phyloP scores from a whole-genome alignment of 2,797 vertebrate genomes.

The Pampus argenteus region DNA sequence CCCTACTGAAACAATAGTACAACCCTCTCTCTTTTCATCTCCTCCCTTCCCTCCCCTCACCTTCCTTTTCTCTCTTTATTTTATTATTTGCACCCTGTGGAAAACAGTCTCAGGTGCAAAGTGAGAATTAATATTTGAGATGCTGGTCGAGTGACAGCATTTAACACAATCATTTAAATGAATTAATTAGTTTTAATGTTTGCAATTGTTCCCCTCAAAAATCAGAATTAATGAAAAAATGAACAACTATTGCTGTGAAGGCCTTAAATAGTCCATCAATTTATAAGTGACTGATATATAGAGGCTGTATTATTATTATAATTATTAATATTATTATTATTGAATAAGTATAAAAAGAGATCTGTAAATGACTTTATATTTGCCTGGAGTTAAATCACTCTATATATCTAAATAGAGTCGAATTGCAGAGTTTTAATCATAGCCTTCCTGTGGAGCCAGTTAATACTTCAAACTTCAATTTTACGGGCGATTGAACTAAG shows the following conservation, averaged over 20 bases:
- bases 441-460: slow-evolving; percentile 99
- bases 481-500: slow-evolving; percentile 99
- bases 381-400: slow-evolving; percentile 68
- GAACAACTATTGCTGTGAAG: background rate
- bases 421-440: slow-evolving; percentile 99
- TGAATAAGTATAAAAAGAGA: slow-evolving; percentile 50
- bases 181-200: slow-evolving; percentile 35
- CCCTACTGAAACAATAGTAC: slow-evolving; percentile 92
- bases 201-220: slow-evolving; percentile 11
- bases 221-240: background rate
- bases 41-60: slow-evolving; percentile 48
- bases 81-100: slow-evolving; percentile 63
- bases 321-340: slow-evolving; percentile 25
- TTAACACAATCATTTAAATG: slow-evolving; percentile 22
- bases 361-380: slow-evolving; percentile 66
- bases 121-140: slow-evolving; percentile 55
- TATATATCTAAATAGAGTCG: slow-evolving; percentile 98
- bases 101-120: slow-evolving; percentile 69
- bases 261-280: background rate
- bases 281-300: background rate
- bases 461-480: slow-evolving; percentile 99
- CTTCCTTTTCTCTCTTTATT: slow-evolving; percentile 19
- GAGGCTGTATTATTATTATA: background rate
- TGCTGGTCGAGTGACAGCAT: slow-evolving; percentile 34
- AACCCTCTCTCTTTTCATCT: slow-evolving; percentile 75